phyloP scores from a whole-genome alignment of 2,113 vertebrate genomes.

The Perca flavescens region DNA sequence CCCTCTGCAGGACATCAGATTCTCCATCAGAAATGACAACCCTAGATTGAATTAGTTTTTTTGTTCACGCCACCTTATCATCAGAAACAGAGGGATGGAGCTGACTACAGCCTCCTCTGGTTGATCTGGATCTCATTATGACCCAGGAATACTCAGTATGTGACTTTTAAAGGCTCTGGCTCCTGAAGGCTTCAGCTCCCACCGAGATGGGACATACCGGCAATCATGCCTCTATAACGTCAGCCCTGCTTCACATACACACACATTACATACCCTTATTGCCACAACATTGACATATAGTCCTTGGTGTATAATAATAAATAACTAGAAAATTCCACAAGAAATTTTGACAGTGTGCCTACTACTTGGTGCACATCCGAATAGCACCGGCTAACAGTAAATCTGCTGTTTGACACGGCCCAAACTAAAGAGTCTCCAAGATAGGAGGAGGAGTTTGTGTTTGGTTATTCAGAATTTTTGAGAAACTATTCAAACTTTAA shows the following conservation, averaged over 20 bases:
- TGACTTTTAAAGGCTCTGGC: constrained; percentile 64
- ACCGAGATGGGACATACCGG: constrained; percentile 59
- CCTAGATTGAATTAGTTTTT: constrained; percentile 25
- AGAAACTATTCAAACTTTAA: no score
- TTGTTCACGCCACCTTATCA: constrained; percentile 45
- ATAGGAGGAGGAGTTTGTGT: no score
- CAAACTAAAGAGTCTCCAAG: no score
- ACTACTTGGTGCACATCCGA: no score
- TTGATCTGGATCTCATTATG: constrained; percentile 76
- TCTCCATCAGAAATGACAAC: constrained; percentile 33
- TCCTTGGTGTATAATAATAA: constrained; percentile 2
- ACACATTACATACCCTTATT: constrained; percentile 7
- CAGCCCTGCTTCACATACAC: constrained; percentile 28
- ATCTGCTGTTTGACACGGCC: no score
- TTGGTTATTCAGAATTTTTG: no score
- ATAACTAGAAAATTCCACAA: background rate
- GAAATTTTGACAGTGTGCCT: no score
- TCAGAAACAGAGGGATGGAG: constrained; percentile 57
- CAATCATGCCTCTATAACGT: constrained; percentile 52
- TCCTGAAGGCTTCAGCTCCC: constrained; percentile 63
- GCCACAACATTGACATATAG: constrained; percentile 14
- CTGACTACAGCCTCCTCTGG: constrained; percentile 55
- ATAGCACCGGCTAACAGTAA: no score
- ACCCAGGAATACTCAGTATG: constrained; percentile 74
- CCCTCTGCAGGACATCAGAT: background rate